A percentile compares a stretch with the other conserved stretches of the same genome.
Evolutionary conservation across 2,113 vertebrate species (phyloP).

Genomic region (Eubucco bourcierii): DNA sequence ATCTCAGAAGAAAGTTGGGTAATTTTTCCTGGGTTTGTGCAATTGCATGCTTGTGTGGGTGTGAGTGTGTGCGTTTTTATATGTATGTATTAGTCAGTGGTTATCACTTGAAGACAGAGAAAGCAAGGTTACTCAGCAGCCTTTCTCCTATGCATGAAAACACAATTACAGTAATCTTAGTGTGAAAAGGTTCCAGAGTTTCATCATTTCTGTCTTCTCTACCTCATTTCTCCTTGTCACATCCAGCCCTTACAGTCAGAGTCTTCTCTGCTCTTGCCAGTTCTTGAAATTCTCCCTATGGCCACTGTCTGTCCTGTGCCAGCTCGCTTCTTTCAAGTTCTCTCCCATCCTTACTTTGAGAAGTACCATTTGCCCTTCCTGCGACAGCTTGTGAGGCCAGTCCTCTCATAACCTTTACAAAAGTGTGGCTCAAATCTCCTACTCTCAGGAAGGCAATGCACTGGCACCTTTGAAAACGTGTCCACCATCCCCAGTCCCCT

Average conservation of each 20-base stretch:
- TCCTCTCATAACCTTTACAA: background rate
- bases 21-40: background rate
- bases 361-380: background rate
- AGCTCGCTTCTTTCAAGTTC: background rate
- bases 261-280: background rate
- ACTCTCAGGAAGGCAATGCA: background rate
- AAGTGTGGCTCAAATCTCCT: background rate
- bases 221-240: background rate
- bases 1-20: background rate
- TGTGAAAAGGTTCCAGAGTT: background rate
- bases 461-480: fast-evolving
- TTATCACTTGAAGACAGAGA: background rate
- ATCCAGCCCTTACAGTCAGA: background rate
- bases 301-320: fast-evolving
- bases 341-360: background rate
- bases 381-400: fast-evolving
- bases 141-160: background rate
- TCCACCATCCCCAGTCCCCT: background rate
- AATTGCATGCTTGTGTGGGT: background rate
- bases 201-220: background rate
- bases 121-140: background rate
- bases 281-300: background rate
- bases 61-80: background rate
- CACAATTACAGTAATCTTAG: background rate
- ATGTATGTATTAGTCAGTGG: background rate